These are phyloP conservation scores for Cynopterus sphinx DNA, from an alignment of 2,797 vertebrate species.

Conservation along the genomic window DNA sequence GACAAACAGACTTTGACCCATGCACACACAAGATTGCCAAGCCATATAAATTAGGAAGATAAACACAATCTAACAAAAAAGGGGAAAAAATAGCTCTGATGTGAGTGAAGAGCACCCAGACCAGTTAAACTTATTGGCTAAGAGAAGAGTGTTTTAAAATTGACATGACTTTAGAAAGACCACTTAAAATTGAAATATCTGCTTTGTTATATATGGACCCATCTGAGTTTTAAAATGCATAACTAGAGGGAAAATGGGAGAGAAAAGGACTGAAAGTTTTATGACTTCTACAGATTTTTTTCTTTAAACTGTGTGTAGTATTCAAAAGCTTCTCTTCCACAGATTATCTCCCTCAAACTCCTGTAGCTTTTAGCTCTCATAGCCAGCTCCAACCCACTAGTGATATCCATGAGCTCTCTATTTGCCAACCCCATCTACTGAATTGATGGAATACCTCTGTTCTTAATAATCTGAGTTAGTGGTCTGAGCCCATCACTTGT, in stretches of 20 bases:
- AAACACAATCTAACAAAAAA: constrained; percentile 62
- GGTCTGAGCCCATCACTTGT: constrained; percentile 53
- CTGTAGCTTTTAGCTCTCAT: not conserved
- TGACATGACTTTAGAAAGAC: constrained; percentile 53
- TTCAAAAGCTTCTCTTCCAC: constrained; percentile 29
- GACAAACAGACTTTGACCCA: not conserved
- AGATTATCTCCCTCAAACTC: constrained; percentile 3
- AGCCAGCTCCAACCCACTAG: constrained; percentile 41
- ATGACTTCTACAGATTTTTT: constrained; percentile 43
- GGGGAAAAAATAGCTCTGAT: not conserved
- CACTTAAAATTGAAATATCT: constrained; percentile 10
- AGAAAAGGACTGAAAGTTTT: not conserved
- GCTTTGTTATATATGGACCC: not conserved
- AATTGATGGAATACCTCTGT: constrained; percentile 2
- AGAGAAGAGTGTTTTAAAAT: constrained; percentile 48
- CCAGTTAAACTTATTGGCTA: constrained; percentile 42
- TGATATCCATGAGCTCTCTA: constrained; percentile 19
- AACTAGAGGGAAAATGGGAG: not conserved
- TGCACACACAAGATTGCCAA: constrained; percentile 50
- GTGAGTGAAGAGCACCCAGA: constrained; percentile 13
- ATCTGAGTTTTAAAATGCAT: constrained; percentile 61
- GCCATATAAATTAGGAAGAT: constrained; percentile 65
- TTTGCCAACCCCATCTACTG: constrained; percentile 52
- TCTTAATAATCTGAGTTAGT: constrained; percentile 69
- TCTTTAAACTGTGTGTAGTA: constrained; percentile 2